Percentiles rank a stretch among this genome's conserved stretches.
Evolutionary conservation across 2,113 vertebrate genomes (phyloP).

Genomic region (Sterna hirundo): DNA sequence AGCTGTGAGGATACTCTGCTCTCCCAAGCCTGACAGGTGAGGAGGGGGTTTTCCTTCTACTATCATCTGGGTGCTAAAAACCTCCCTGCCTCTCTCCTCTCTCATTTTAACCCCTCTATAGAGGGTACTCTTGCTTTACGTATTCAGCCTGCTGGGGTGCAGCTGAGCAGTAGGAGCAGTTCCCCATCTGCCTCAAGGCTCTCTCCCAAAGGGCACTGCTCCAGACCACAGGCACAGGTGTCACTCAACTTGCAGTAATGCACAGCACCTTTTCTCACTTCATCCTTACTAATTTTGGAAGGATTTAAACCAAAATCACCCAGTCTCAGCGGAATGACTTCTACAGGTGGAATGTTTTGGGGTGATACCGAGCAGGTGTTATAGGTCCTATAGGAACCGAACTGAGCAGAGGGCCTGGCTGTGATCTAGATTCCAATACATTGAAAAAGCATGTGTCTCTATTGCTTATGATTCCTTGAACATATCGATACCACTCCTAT

Average conservation of each 20-base stretch:
- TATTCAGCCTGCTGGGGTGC: background rate
- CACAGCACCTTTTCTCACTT: background rate
- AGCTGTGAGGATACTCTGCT: background rate
- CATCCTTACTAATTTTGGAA: background rate
- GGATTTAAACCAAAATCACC: background rate
- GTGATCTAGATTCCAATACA: background rate
- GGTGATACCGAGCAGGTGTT: background rate
- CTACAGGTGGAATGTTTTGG: background rate
- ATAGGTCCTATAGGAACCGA: background rate
- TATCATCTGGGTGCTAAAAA: background rate
- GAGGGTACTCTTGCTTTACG: background rate
- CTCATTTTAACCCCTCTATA: background rate
- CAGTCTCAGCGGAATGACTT: background rate
- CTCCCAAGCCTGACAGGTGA: background rate
- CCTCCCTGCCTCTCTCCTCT: background rate
- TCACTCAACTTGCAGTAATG: background rate
- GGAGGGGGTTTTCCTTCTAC: background rate
- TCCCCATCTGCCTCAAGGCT: background rate
- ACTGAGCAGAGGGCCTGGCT: background rate
- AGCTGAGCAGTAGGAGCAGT: background rate
- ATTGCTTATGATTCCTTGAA: background rate
- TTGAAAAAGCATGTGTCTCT: background rate
- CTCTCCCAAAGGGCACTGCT: background rate
- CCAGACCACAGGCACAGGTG: background rate
- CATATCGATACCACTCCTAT: background rate